A percentile compares a stretch with the other conserved stretches of the same genome.
phyloP scores from a whole-genome alignment of 2,888 invertebrate species.

The Volucella inanis region DNA sequence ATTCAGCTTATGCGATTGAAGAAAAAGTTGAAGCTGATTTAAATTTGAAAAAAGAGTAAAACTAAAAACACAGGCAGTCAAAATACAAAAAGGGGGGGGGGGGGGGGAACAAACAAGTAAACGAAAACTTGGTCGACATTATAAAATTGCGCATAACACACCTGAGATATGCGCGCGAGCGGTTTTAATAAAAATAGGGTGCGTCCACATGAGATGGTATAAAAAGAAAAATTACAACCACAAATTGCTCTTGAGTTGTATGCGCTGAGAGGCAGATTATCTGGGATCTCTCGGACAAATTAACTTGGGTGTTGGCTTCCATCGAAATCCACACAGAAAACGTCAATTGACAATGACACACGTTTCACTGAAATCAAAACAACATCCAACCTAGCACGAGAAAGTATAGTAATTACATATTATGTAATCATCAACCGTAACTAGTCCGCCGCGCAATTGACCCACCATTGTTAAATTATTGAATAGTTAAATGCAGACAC shows the following conservation, averaged over 20 bases:
- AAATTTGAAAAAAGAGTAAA: conserved; percentile 3
- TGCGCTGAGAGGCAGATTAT: conserved; percentile 27
- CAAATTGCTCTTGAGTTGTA: neutral
- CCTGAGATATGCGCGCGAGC: conserved; percentile 11
- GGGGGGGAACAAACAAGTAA: neutral
- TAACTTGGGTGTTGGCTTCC: conserved; percentile 48
- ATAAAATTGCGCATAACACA: conserved; percentile 43
- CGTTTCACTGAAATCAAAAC: conserved; percentile 23
- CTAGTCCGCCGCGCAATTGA: conserved; percentile 30
- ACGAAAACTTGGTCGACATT: conserved; percentile 22
- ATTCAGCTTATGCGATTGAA: neutral
- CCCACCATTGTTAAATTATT: conserved; percentile 41
- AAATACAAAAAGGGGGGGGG: no score
- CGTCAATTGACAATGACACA: conserved; percentile 36
- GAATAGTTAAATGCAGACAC: conserved; percentile 12
- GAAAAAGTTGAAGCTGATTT: conserved; percentile 7
- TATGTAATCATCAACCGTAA: neutral
- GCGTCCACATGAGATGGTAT: conserved; percentile 31
- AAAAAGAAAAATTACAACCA: neutral
- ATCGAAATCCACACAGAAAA: conserved; percentile 39
- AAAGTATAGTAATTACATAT: no score
- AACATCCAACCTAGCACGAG: conserved; percentile 8
- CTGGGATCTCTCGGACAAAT: conserved; percentile 26
- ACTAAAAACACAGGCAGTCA: neutral
- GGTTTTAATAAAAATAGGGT: conserved; percentile 40